Conservation (phyloP, 2,797 vertebrate species). For the Acestrorhynchus altus region DNA sequence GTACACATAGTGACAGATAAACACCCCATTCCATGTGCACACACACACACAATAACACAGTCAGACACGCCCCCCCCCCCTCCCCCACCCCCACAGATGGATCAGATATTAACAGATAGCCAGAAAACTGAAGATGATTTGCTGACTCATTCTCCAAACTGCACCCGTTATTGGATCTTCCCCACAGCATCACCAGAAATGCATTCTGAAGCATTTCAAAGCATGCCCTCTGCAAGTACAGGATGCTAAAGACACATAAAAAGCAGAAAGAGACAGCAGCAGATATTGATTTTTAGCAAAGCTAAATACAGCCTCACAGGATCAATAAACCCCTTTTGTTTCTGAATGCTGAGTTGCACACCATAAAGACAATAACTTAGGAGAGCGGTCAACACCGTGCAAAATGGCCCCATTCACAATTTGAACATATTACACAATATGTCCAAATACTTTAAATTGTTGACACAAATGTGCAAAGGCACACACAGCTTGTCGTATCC, state of each 20-base stretch:
- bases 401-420: conserved; percentile 22
- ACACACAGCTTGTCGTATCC: too few relatives aligned
- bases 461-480: too few relatives aligned
- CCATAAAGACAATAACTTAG: conserved; percentile 14
- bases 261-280: conserved; percentile 23
- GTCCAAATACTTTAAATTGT: too few relatives aligned
- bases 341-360: conserved; percentile 19
- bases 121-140: conserved; percentile 41
- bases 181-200: conserved; percentile 48
- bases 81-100: conserved; percentile 14
- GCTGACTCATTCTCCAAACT: conserved; percentile 52
- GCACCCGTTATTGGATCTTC: conserved; percentile 43
- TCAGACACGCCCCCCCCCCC: conserved; percentile 7
- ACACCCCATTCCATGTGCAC: neutral
- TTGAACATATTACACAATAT: too few relatives aligned
- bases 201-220: conserved; percentile 42
- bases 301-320: conserved; percentile 48
- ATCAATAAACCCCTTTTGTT: conserved; percentile 39
- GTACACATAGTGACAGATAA: neutral
- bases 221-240: conserved; percentile 5
- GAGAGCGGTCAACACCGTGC: neutral
- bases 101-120: conserved; percentile 51
- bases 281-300: conserved; percentile 47
- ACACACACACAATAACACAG: conserved; percentile 19
- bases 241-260: conserved; percentile 39